Percentiles rank a stretch among this genome's conserved stretches.
phyloP scores from a whole-genome alignment of 2,888 invertebrate genomes.

The Bruchidius siliquastri region DNA sequence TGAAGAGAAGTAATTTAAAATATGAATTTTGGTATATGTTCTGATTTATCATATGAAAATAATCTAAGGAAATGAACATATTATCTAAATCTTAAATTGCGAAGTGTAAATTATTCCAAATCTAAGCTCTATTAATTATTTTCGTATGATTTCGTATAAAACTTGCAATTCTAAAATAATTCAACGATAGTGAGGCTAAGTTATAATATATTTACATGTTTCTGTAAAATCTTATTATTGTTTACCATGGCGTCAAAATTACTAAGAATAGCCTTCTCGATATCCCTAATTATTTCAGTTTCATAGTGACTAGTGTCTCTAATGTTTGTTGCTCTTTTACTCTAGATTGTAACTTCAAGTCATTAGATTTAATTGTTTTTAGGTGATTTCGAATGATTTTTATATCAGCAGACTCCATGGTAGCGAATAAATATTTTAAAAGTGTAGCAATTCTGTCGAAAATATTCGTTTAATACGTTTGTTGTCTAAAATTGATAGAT shows the following conservation, averaged over 20 bases:
- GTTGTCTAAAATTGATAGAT: not conserved
- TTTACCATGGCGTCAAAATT: not conserved
- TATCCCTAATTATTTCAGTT: not conserved
- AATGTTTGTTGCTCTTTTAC: not conserved
- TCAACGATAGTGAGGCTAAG: not conserved
- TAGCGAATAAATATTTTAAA: not conserved
- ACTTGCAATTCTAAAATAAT: not conserved
- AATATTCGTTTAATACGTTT: not conserved
- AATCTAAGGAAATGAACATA: not conserved
- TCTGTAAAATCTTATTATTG: not conserved
- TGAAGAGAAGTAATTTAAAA: not conserved
- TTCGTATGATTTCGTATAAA: not conserved
- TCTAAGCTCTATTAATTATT: not conserved
- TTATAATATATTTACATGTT: not conserved
- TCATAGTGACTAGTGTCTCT: not conserved
- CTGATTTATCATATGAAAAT: not conserved
- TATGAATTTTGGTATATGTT: not conserved
- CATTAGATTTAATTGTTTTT: not conserved
- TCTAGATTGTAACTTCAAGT: not conserved
- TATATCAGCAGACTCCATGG: not conserved
- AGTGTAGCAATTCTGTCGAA: not conserved
- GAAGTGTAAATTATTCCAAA: not conserved
- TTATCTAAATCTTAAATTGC: not conserved
- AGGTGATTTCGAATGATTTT: not conserved
- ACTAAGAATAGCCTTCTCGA: not conserved